Percentiles rank a stretch among this genome's conserved stretches.
Evolutionary conservation across 2,888 invertebrate genomes (phyloP).

Genomic region (Phragmatobia fuliginosa): DNA sequence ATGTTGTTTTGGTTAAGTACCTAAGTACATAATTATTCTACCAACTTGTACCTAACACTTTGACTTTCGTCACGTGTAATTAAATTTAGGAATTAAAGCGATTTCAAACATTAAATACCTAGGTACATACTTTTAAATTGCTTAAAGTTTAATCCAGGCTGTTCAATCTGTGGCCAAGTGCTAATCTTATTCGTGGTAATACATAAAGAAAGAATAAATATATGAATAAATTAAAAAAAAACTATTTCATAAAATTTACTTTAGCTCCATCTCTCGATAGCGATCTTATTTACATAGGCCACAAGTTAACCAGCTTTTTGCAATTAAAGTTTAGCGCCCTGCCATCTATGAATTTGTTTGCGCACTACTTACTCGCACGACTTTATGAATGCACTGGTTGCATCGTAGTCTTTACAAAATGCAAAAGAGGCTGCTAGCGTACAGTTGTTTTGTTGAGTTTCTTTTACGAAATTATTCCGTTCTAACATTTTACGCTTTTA

Average conservation of each 20-base stretch:
- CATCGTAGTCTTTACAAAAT: constrained; percentile 43
- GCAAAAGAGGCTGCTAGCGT: constrained; percentile 60
- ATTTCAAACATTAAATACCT: not conserved
- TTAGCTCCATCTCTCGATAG: constrained; percentile 74
- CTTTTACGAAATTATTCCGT: not conserved
- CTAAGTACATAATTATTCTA: too few species aligned
- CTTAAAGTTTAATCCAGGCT: not conserved
- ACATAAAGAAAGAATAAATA: not conserved
- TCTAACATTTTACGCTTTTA: constrained; percentile 22
- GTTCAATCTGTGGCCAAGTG: not conserved
- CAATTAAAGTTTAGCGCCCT: constrained; percentile 63
- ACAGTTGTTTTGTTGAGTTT: constrained; percentile 14
- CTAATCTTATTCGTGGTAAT: not conserved
- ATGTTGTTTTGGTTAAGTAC: too few species aligned
- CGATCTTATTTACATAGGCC: constrained; percentile 56
- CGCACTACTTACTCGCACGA: constrained; percentile 61
- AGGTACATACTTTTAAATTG: not conserved
- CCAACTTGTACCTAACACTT: too few species aligned
- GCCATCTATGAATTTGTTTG: constrained; percentile 77
- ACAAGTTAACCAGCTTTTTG: constrained; percentile 32
- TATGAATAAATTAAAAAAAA: not conserved
- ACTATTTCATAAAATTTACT: constrained; percentile 14
- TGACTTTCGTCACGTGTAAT: too few species aligned
- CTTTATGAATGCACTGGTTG: constrained; percentile 33
- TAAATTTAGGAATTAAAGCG: not conserved